A percentile compares a stretch with the other conserved stretches of the same genome.
phyloP scores from a whole-genome alignment of 2,113 vertebrate genomes.

The Taurulus bubalis region DNA sequence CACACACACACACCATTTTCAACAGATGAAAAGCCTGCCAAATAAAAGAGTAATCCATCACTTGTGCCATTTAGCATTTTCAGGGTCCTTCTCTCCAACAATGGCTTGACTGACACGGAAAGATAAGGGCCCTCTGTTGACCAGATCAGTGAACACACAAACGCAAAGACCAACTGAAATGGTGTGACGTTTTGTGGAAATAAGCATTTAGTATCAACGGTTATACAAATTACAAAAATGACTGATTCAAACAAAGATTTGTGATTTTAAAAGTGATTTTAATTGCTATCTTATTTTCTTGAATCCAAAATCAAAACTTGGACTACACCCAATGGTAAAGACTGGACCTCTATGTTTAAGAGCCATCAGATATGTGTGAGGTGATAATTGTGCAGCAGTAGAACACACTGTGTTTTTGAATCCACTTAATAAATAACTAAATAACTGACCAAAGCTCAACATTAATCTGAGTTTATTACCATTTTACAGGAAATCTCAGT shows the following conservation, averaged over 20 bases:
- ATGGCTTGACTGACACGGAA: conserved; percentile 77
- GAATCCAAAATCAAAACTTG: not conserved
- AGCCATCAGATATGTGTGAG: not conserved
- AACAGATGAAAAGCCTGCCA: conserved; percentile 76
- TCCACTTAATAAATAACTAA: conserved; percentile 19
- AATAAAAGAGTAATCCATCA: conserved; percentile 86
- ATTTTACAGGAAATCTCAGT: conserved; percentile 34
- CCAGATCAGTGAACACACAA: conserved; percentile 60
- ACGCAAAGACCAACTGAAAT: conserved; percentile 13
- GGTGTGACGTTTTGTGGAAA: not conserved
- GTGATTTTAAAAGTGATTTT: not conserved
- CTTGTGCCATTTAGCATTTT: conserved; percentile 78
- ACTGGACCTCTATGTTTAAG: not conserved
- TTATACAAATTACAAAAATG: not conserved
- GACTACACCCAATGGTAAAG: not conserved
- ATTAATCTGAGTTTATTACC: conserved; percentile 15
- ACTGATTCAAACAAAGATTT: not conserved
- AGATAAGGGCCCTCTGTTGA: conserved; percentile 79
- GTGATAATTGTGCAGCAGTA: not conserved
- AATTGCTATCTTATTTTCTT: not conserved
- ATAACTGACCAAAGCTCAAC: conserved; percentile 27
- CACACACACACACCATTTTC: conserved; percentile 45
- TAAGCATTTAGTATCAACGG: not conserved
- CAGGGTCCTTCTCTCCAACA: conserved; percentile 76
- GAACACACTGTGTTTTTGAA: conserved; percentile 3